A percentile compares a stretch with the other conserved stretches of the same genome.
phyloP scores from a whole-genome alignment of 1,140 invertebrate species.

The Probaryconus sp. region DNA sequence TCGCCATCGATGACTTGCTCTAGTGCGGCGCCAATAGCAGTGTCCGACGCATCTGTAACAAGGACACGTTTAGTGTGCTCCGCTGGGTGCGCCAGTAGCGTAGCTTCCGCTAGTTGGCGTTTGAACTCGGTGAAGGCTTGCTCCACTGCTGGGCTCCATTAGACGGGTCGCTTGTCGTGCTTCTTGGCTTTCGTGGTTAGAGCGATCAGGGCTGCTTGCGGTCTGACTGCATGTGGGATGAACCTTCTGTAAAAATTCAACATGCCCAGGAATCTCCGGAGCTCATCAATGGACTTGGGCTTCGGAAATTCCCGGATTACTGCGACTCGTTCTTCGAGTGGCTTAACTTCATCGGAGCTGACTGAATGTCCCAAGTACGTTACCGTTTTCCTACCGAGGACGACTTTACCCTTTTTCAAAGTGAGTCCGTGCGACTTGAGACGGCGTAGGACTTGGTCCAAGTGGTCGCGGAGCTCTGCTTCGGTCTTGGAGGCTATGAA shows the following conservation, averaged over 20 bases:
- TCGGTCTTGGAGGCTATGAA: too few relatives aligned
- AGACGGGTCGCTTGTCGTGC: slow-evolving; percentile 62
- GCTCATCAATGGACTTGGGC: slow-evolving; percentile 62
- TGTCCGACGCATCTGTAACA: slow-evolving; percentile 68
- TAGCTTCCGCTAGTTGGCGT: slow-evolving; percentile 57
- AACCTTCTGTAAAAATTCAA: slow-evolving; percentile 70
- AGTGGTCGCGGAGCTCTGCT: too few relatives aligned
- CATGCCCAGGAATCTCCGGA: slow-evolving; percentile 72
- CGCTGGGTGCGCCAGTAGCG: slow-evolving; percentile 57
- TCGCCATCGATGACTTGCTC: slow-evolving; percentile 60
- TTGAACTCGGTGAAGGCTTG: slow-evolving; percentile 74
- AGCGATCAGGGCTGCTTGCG: slow-evolving; percentile 52
- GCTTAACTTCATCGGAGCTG: slow-evolving; percentile 61
- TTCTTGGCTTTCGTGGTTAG: slow-evolving; percentile 56
- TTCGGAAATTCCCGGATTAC: slow-evolving; percentile 60
- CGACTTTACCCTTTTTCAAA: too few relatives aligned
- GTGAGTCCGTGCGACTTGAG: too few relatives aligned
- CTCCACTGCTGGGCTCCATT: slow-evolving; percentile 63
- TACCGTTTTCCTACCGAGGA: neutral
- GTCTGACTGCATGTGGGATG: slow-evolving; percentile 58
- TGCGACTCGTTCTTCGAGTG: slow-evolving; percentile 54
- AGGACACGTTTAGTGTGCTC: slow-evolving; percentile 22
- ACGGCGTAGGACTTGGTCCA: too few relatives aligned
- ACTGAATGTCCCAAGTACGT: slow-evolving; percentile 63
- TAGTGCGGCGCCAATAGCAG: slow-evolving; percentile 67